phyloP scores from a whole-genome alignment of 2,888 invertebrate species.

The Patella depressa region DNA sequence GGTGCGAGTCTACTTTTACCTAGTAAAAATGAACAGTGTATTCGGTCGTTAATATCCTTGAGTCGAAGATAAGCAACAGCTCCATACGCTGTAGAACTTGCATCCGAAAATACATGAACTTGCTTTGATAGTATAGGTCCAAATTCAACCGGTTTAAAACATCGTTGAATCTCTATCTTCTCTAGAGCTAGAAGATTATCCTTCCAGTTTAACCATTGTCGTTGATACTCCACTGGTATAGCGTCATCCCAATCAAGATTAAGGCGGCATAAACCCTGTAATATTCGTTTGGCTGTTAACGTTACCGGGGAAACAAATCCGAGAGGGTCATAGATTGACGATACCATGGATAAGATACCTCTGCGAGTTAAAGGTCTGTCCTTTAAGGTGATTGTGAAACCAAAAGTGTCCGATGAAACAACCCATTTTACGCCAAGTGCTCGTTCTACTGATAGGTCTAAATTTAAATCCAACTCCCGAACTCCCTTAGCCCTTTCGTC shows the following conservation, averaged over 20 bases:
- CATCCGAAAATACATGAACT: constrained; percentile 24
- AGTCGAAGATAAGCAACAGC: constrained; percentile 18
- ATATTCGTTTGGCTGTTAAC: constrained; percentile 11
- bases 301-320: constrained; percentile 11
- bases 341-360: constrained; percentile 16
- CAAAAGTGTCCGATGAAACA: too few relatives aligned
- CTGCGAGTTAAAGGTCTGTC: constrained; percentile 5
- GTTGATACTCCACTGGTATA: constrained; percentile 4
- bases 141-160: constrained; percentile 13
- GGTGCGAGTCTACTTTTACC: constrained; percentile 17
- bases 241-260: constrained; percentile 16
- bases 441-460: background rate
- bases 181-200: background rate
- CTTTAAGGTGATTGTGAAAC: background rate
- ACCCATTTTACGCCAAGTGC: too few relatives aligned
- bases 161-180: constrained; percentile 16
- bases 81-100: constrained; percentile 17
- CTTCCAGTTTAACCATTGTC: constrained; percentile 11
- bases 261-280: background rate
- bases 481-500: constrained; percentile 4
- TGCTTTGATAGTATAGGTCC: constrained; percentile 3
- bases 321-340: constrained; percentile 13
- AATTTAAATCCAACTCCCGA: constrained; percentile 2
- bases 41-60: background rate
- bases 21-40: constrained; percentile 21